phyloP scores from a whole-genome alignment of 1,140 invertebrate species.

The Zaprionus tsacasi region DNA sequence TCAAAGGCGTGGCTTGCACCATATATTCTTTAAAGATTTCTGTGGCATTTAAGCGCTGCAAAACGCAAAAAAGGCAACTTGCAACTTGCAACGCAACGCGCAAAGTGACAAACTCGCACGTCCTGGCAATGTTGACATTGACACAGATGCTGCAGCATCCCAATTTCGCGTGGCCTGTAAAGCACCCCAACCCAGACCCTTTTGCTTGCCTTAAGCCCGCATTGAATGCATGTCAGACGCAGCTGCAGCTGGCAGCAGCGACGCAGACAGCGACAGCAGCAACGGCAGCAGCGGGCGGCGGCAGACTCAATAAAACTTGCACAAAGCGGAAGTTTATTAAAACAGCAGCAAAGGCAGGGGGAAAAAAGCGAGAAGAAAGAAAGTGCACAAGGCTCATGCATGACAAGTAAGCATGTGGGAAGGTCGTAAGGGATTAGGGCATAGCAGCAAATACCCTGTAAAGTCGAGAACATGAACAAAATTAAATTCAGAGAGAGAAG shows the following conservation, averaged over 20 bases:
- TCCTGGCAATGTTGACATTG: slow-evolving; percentile 69
- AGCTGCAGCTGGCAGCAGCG: slow-evolving; percentile 5
- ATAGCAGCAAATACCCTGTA: background rate
- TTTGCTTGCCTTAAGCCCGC: slow-evolving; percentile 17
- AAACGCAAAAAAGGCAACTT: background rate
- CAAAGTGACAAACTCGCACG: slow-evolving; percentile 61
- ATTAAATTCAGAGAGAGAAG: too few relatives aligned
- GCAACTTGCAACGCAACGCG: slow-evolving; percentile 33
- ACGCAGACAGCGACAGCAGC: background rate
- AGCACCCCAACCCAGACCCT: background rate
- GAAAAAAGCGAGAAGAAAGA: slow-evolving; percentile 17
- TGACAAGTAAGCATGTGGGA: slow-evolving; percentile 25
- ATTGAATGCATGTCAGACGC: slow-evolving; percentile 58
- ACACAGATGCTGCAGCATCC: slow-evolving; percentile 67
- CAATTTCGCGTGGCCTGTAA: slow-evolving; percentile 1
- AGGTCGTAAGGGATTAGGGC: background rate
- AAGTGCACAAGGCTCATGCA: slow-evolving; percentile 47
- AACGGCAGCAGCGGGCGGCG: slow-evolving; percentile 19
- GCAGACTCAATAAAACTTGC: slow-evolving; percentile 65
- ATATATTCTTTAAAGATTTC: slow-evolving; percentile 62
- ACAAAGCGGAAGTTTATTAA: slow-evolving; percentile 80
- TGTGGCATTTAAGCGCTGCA: slow-evolving; percentile 46
- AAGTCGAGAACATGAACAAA: background rate
- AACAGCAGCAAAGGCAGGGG: slow-evolving; percentile 49
- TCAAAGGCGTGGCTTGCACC: background rate